A percentile compares a stretch with the other conserved stretches of the same genome.
phyloP scores from a whole-genome alignment of 2,888 invertebrate genomes.

The Philopedon plagiatum region DNA sequence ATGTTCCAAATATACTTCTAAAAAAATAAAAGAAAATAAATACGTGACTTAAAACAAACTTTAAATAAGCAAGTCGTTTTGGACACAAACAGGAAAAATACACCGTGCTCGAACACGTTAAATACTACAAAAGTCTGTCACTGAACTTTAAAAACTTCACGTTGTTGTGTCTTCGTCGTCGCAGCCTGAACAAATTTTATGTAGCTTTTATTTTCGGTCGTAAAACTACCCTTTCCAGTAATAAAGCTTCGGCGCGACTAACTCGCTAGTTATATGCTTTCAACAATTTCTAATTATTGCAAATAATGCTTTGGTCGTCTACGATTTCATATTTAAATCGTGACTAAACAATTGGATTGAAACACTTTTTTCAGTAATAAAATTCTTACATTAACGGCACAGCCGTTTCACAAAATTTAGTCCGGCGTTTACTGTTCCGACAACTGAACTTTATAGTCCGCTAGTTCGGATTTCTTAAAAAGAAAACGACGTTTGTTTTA shows the following conservation, averaged over 20 bases:
- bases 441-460: too few species aligned
- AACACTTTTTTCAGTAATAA: too few species aligned
- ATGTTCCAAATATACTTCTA: too few species aligned
- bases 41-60: not conserved
- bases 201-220: slow-evolving; percentile 32
- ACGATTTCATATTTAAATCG: slow-evolving; percentile 19
- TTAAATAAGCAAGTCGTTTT: not conserved
- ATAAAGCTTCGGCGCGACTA: slow-evolving; percentile 24
- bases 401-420: too few species aligned
- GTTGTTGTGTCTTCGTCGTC: slow-evolving; percentile 10
- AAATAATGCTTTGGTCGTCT: slow-evolving; percentile 24
- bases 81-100: not conserved
- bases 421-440: too few species aligned
- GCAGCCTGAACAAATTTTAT: not conserved
- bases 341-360: slow-evolving; percentile 12
- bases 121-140: not conserved
- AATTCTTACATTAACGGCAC: too few species aligned
- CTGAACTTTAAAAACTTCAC: not conserved
- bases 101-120: not conserved
- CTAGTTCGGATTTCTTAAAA: too few species aligned
- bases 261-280: slow-evolving; percentile 31
- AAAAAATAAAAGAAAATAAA: too few species aligned
- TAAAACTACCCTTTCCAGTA: slow-evolving; percentile 23
- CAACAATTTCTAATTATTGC: slow-evolving; percentile 27
- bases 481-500: too few species aligned